A percentile compares a stretch with the other conserved stretches of the same genome.
phyloP scores from a whole-genome alignment of 2,888 invertebrate genomes.

The Neria commutata region DNA sequence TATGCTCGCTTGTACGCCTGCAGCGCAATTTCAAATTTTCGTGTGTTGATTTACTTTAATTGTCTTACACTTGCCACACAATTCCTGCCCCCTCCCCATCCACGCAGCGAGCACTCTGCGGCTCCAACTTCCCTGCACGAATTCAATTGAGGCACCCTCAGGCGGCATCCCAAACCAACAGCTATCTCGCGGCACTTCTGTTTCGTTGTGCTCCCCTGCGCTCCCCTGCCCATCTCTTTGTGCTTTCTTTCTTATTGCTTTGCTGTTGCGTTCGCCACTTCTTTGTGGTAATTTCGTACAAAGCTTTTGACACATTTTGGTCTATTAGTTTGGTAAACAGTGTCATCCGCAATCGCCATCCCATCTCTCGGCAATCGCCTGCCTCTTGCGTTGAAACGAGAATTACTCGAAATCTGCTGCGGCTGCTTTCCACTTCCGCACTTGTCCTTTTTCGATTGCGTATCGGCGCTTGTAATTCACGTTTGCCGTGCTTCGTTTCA shows the following conservation, averaged over 20 bases:
- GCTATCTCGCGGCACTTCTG: neutral
- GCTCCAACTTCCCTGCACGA: no score
- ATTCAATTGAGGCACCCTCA: neutral
- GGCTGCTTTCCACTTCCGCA: neutral
- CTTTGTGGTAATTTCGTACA: neutral
- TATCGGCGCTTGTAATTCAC: neutral
- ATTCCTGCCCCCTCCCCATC: no score
- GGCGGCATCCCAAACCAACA: neutral
- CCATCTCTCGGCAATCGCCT: slow-evolving; percentile 4
- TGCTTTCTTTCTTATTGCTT: neutral
- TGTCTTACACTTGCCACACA: no score
- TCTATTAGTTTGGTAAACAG: slow-evolving; percentile 16
- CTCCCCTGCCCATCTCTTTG: neutral
- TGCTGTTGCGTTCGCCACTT: neutral
- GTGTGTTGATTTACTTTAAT: no score
- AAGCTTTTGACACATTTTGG: slow-evolving; percentile 16
- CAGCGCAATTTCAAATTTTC: no score
- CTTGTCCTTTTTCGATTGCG: neutral
- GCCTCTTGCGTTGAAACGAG: neutral
- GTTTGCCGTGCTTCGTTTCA: no score
- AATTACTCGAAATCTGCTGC: neutral
- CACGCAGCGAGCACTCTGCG: no score
- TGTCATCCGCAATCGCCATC: slow-evolving; percentile 6
- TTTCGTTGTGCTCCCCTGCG: neutral
- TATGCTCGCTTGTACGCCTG: no score